Conservation (phyloP, 2,888 invertebrate genomes). For the Aradus depressus region DNA sequence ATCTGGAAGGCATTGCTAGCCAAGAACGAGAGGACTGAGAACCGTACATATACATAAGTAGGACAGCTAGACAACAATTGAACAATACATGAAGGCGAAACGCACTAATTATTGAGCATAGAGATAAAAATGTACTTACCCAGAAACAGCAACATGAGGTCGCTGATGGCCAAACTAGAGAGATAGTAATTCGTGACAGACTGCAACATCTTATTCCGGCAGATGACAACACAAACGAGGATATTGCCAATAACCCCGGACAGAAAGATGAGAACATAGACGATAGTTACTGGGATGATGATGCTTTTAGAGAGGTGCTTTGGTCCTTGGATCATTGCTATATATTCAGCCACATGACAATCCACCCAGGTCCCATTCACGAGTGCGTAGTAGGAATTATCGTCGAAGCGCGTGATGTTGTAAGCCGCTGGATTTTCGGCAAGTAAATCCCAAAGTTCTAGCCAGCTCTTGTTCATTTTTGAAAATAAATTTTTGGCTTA, state of each 20-base stretch:
- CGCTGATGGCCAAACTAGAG: constrained; percentile 78
- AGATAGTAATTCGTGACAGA: constrained; percentile 87
- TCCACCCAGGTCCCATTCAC: constrained; percentile 1
- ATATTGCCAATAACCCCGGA: constrained; percentile 76
- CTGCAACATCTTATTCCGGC: constrained; percentile 68
- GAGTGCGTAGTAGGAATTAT: too few relatives aligned
- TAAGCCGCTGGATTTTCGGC: too few relatives aligned
- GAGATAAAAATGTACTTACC: constrained; percentile 55
- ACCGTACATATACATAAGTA: too few relatives aligned
- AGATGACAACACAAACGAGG: constrained; percentile 74
- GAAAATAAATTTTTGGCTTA: too few relatives aligned
- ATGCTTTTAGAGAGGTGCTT: constrained; percentile 45
- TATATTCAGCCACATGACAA: background rate
- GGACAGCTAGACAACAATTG: too few relatives aligned
- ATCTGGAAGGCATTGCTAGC: too few relatives aligned
- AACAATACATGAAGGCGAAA: too few relatives aligned
- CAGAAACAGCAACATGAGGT: constrained; percentile 64
- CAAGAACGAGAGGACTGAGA: too few relatives aligned
- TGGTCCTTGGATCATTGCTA: constrained; percentile 44
- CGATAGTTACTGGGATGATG: constrained; percentile 48
- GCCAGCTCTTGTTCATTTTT: too few relatives aligned
- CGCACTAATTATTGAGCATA: background rate
- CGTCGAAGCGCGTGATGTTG: too few relatives aligned
- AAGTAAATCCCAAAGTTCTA: too few relatives aligned
- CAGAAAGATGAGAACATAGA: constrained; percentile 65